Conservation (phyloP, 2,888 invertebrate genomes). For the Amorpha juglandis region DNA sequence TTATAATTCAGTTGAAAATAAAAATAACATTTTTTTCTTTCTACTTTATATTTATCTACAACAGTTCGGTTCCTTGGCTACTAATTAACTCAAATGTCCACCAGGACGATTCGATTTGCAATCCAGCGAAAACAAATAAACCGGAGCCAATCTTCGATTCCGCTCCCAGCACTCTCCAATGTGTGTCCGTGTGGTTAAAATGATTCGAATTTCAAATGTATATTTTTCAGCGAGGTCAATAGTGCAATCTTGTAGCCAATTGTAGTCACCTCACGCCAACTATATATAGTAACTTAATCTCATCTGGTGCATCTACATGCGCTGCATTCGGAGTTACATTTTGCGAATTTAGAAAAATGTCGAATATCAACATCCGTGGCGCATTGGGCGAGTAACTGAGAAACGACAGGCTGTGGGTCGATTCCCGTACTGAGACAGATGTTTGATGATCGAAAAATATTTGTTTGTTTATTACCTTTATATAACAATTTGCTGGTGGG, state of each 20-base stretch:
- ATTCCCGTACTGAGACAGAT: too few species aligned
- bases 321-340: not conserved
- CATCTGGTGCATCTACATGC: constrained; percentile 5
- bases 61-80: not conserved
- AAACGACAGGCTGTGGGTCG: too few species aligned
- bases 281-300: constrained; percentile 24
- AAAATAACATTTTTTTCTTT: too few species aligned
- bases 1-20: too few species aligned
- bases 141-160: constrained; percentile 44
- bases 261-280: constrained; percentile 22
- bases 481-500: too few species aligned
- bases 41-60: not conserved
- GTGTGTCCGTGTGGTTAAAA: constrained; percentile 37
- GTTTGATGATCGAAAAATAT: too few species aligned
- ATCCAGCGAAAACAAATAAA: constrained; percentile 21
- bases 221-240: constrained; percentile 40
- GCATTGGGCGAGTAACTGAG: too few species aligned
- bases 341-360: not conserved
- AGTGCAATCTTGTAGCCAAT: constrained; percentile 32
- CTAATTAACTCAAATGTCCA: not conserved
- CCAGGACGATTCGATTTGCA: constrained; percentile 10
- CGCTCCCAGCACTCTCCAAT: constrained; percentile 38
- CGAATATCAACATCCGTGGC: not conserved
- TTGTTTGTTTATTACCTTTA: too few species aligned
- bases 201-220: constrained; percentile 40